Percentiles rank a stretch among this genome's conserved stretches.
These are phyloP conservation scores for Phasia obesa DNA, from an alignment of 2,888 invertebrate species.

Conservation along the genomic window DNA sequence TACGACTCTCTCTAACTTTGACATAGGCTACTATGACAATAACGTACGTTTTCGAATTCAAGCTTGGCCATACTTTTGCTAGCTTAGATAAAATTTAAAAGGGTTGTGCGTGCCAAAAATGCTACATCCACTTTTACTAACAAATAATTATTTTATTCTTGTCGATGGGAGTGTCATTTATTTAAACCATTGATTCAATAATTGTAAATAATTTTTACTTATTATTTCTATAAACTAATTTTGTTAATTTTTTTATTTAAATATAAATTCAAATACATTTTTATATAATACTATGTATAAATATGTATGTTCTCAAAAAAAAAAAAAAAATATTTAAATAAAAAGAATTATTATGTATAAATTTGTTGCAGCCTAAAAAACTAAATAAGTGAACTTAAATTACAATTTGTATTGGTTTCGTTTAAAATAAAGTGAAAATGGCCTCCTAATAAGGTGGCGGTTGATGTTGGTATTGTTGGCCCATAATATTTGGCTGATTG, in stretches of 20 bases:
- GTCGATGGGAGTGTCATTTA: no score
- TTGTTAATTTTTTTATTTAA: constrained; percentile 38
- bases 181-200: no score
- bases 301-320: constrained; percentile 57
- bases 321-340: constrained; percentile 7
- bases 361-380: constrained; percentile 60
- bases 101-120: no score
- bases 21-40: no score
- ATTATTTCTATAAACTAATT: constrained; percentile 14
- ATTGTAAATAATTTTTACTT: not conserved
- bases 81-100: no score
- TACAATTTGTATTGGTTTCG: constrained; percentile 41
- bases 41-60: no score
- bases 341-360: constrained; percentile 18
- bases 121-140: no score
- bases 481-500: constrained; percentile 79
- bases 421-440: constrained; percentile 29
- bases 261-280: constrained; percentile 61
- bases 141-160: no score
- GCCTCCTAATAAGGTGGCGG: constrained; percentile 80
- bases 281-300: constrained; percentile 65
- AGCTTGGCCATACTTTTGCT: no score
- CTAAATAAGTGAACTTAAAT: constrained; percentile 68
- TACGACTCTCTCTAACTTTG: no score
- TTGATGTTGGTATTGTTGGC: constrained; percentile 82